Base-by-base conservation (phyloP, 2,888 invertebrate species). In the Lasioglossum oenotherae region DNA sequence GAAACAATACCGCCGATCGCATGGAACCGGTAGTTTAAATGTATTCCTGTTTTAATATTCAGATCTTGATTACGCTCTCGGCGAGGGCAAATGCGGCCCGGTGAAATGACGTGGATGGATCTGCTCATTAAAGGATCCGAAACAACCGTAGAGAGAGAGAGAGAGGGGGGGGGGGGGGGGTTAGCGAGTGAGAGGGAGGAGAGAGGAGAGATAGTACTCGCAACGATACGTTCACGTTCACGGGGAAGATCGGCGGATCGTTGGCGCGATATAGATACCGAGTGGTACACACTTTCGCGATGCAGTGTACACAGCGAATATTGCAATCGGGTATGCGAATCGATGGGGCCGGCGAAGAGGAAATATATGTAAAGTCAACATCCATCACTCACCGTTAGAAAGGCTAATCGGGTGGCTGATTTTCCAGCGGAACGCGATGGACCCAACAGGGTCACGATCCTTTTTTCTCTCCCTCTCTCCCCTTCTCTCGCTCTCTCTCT, bases 321-420 rank as follows among this genome's bases (percentile, higher is more conserved):
- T 90, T 90, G 90, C 90, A 90, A 90, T 90, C 89, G 88, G 87
- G 81, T 89, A 83, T 76, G 88, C 84, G 84, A 90, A 88, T 90
- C 90, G 90, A 90, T 90, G 82, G 89, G 84, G 84, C 78, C 71
- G 90, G 87, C 81, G 85, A 87, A 88, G 88, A 90, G 90, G 90
- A 90, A 91, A 90, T 90, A 90, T 89, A 92, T 90, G 91, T 92
- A 92, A 92, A 91, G 91, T 91, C 92, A 92, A 91, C 92, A 92
- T 92, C 91, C 89, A 92, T 92, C 91, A 91, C 92, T 92, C 91
- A 92, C 87, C 88, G 91, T 91, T 90, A 87, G 87, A 89, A 88
- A 89, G 91, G 88, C 86, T 91, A 91, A 91, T 87, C 88, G 89
- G 91, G 87, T 89, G 85, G 86, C 85, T 87, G 90, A 86, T 87